phyloP scores from a whole-genome alignment of 2,888 invertebrate genomes.

The Panzeria rudis region DNA sequence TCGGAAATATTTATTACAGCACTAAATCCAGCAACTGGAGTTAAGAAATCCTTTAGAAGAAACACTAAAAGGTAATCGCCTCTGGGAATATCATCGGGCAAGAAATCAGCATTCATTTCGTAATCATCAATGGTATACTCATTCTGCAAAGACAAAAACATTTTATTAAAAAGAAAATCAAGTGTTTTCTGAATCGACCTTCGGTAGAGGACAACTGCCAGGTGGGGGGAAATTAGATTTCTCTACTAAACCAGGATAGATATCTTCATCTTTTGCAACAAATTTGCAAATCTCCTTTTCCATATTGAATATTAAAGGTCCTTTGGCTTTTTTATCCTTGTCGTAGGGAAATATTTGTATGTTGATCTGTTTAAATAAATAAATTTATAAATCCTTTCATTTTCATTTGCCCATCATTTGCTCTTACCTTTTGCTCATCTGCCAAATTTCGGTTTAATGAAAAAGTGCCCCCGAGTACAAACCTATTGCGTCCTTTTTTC shows the following conservation, averaged over 20 bases:
- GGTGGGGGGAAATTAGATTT: conserved; percentile 76
- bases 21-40: conserved; percentile 74
- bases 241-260: conserved; percentile 76
- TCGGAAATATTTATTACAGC: conserved; percentile 61
- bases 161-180: not conserved
- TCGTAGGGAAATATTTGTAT: conserved; percentile 53
- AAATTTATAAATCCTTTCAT: not conserved
- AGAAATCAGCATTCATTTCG: conserved; percentile 75
- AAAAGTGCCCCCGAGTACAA: conserved; percentile 76
- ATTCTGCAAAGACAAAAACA: conserved; percentile 65
- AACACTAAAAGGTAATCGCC: conserved; percentile 77
- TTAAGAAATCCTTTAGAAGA: conserved; percentile 72
- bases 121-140: conserved; percentile 76
- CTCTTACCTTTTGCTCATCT: conserved; percentile 69
- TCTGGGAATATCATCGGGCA: conserved; percentile 76
- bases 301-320: conserved; percentile 73
- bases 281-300: conserved; percentile 77
- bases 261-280: conserved; percentile 75
- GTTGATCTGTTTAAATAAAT: conserved; percentile 39
- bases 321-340: conserved; percentile 20
- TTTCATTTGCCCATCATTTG: not conserved
- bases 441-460: conserved; percentile 76
- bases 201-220: conserved; percentile 77
- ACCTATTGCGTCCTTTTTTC: conserved; percentile 76
- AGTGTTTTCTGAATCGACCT: conserved; percentile 61